Percentiles rank a stretch among this genome's conserved stretches.
Conservation (phyloP, 1,140 invertebrate species). For the Bathynomus jamesi region DNA sequence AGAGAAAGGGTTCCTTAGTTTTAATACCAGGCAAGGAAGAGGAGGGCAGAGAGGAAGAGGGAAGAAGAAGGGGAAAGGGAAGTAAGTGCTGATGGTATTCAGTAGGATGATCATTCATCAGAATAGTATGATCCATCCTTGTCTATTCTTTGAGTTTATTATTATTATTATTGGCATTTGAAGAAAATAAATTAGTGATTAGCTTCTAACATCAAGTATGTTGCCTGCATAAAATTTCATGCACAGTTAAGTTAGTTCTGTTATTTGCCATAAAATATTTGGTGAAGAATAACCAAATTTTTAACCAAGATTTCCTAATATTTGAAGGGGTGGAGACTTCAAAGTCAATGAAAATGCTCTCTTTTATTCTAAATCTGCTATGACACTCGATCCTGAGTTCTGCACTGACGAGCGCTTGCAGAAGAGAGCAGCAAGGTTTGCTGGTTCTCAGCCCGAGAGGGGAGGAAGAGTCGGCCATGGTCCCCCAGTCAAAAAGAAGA, state of each 20-base stretch:
- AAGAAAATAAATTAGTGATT: no score
- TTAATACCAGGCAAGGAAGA: constrained; percentile 25
- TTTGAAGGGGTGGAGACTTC: background rate
- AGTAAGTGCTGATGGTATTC: no score
- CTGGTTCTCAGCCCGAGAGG: constrained; percentile 38
- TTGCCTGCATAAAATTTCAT: no score
- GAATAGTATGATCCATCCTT: no score
- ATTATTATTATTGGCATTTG: no score
- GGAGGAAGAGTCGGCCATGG: constrained; percentile 43
- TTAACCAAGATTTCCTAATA: no score
- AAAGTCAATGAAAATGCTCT: constrained; percentile 40
- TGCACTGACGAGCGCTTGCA: constrained; percentile 43
- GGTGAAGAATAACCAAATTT: no score
- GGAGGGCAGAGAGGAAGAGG: constrained; percentile 16
- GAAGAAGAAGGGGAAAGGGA: constrained; percentile 19
- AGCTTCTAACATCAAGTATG: no score
- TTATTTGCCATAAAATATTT: no score
- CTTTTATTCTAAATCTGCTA: constrained; percentile 60
- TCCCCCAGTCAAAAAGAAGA: constrained; percentile 25
- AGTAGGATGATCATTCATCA: no score
- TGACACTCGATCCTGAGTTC: constrained; percentile 42
- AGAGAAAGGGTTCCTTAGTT: constrained; percentile 42
- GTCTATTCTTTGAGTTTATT: no score
- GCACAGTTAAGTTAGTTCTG: no score
- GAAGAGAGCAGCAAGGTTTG: constrained; percentile 72